Conservation (phyloP, 2,113 vertebrate genomes). For the Sylvietta virens region DNA sequence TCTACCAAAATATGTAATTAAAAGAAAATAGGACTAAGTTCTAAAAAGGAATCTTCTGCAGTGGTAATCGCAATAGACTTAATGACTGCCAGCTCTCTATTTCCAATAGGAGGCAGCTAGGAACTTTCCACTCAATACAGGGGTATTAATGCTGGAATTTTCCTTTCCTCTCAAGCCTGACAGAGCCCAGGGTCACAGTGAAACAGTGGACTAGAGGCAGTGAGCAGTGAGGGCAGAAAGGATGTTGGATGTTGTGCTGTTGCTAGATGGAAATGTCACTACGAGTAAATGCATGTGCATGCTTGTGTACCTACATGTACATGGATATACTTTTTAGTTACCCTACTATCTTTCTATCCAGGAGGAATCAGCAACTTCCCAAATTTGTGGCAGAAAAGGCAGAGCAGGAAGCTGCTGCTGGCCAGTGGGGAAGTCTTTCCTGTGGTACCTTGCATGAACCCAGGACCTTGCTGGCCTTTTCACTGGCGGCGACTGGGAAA, state of each 20-base stretch:
- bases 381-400: background rate
- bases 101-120: background rate
- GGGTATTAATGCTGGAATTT: background rate
- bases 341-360: background rate
- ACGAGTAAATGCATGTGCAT: no score
- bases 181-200: background rate
- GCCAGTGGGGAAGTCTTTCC: background rate
- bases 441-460: background rate
- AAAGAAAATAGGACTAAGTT: constrained; percentile 52
- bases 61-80: background rate
- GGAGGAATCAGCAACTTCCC: background rate
- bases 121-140: background rate
- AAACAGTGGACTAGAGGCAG: background rate
- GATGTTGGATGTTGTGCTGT: background rate
- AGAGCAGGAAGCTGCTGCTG: background rate
- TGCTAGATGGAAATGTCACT: background rate
- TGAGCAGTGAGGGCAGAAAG: background rate
- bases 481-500: accelerated
- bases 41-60: constrained; percentile 4
- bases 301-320: background rate
- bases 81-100: background rate
- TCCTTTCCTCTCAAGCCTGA: background rate
- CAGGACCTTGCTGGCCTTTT: background rate
- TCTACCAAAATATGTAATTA: constrained; percentile 19
- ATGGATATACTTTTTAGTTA: background rate